A percentile compares a stretch with the other conserved stretches of the same genome.
phyloP scores from a whole-genome alignment of 1,140 invertebrate genomes.

The Cydia splendana region DNA sequence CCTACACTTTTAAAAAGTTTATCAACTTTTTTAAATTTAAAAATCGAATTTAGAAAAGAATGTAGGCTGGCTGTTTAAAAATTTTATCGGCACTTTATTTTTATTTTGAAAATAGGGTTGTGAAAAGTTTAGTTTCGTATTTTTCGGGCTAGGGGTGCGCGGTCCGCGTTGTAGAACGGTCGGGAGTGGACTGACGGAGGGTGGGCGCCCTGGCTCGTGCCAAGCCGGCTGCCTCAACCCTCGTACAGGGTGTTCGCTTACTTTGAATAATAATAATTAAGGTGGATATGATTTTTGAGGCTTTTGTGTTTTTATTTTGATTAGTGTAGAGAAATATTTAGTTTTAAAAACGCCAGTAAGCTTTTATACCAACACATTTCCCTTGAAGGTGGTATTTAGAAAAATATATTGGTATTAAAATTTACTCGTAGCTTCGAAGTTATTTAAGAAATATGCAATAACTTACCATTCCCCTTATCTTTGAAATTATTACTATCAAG shows the following conservation, averaged over 20 bases:
- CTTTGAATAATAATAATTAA: neutral
- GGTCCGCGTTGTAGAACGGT: constrained; percentile 68
- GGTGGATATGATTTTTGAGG: neutral
- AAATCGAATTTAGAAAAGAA: neutral
- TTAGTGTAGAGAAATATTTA: too few species aligned
- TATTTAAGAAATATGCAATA: too few species aligned
- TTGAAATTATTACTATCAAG: too few species aligned
- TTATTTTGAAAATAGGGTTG: constrained; percentile 41
- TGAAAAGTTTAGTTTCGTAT: constrained; percentile 39
- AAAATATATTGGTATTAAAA: too few species aligned
- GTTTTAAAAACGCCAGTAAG: too few species aligned
- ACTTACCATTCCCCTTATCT: too few species aligned
- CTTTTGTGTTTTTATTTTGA: too few species aligned
- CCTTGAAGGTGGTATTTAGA: too few species aligned
- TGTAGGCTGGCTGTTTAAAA: constrained; percentile 1
- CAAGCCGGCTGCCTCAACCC: constrained; percentile 57
- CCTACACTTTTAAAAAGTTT: constrained; percentile 45
- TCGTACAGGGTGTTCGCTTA: constrained; percentile 51
- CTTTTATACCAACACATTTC: too few species aligned
- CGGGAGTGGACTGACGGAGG: constrained; percentile 66
- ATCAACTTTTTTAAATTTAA: constrained; percentile 34
- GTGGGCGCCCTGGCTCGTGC: constrained; percentile 66
- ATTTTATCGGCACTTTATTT: constrained; percentile 23
- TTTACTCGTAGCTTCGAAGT: too few species aligned
- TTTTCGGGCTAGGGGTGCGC: constrained; percentile 68